phyloP scores from a whole-genome alignment of 2,888 invertebrate genomes.

The Pteria penguin region DNA sequence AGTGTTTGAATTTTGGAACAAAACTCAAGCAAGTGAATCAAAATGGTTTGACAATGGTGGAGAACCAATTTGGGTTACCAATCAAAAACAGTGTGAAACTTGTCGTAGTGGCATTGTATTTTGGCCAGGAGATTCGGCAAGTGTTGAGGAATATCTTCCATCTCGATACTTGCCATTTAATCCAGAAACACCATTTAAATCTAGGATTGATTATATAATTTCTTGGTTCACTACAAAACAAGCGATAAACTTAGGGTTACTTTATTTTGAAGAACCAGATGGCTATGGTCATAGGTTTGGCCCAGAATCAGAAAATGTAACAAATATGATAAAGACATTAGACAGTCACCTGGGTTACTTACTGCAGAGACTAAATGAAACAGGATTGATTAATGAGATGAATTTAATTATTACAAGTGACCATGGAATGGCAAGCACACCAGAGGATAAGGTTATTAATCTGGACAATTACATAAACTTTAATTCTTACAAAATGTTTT shows the following conservation, averaged over 20 bases:
- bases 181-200: conserved; percentile 66
- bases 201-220: conserved; percentile 68
- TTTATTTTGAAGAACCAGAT: conserved; percentile 88
- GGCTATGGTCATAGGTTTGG: conserved; percentile 83
- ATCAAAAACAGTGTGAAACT: conserved; percentile 82
- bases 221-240: conserved; percentile 77
- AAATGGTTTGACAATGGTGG: conserved; percentile 81
- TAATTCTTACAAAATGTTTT: conserved; percentile 76
- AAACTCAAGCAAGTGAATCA: conserved; percentile 73
- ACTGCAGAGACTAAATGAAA: conserved; percentile 82
- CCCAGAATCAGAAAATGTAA: conserved; percentile 75
- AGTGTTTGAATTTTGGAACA: conserved; percentile 48
- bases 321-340: conserved; percentile 82
- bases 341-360: conserved; percentile 81
- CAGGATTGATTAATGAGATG: conserved; percentile 82
- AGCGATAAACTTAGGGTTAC: conserved; percentile 86
- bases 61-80: conserved; percentile 79
- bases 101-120: conserved; percentile 85
- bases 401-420: conserved; percentile 87
- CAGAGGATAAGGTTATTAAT: conserved; percentile 60
- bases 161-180: conserved; percentile 54
- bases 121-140: conserved; percentile 86
- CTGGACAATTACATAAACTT: conserved; percentile 63
- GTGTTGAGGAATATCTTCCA: conserved; percentile 67
- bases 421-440: conserved; percentile 86